These are phyloP conservation scores for Numenius arquata DNA, from an alignment of 2,113 vertebrate genomes.

Conservation along the genomic window DNA sequence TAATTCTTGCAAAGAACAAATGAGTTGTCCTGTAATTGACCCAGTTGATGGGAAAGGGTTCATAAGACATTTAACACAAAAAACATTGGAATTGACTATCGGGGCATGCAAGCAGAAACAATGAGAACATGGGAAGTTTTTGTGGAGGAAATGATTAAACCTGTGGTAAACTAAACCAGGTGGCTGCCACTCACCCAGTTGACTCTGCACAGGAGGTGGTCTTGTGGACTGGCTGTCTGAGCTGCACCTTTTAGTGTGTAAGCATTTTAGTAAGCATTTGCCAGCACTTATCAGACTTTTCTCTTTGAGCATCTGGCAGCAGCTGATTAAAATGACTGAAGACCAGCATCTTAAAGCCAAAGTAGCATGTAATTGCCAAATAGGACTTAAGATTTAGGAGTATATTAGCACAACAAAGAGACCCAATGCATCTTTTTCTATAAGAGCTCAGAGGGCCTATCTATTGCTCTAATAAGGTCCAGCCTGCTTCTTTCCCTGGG, in stretches of 20 bases:
- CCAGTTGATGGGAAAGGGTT: not conserved
- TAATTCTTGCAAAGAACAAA: not conserved
- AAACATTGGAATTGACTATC: not conserved
- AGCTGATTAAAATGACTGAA: conserved; percentile 4
- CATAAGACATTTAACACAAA: not conserved
- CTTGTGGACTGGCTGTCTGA: not conserved
- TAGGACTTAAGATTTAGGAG: not conserved
- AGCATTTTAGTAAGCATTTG: not conserved
- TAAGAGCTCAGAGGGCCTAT: not conserved
- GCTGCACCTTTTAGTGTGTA: not conserved
- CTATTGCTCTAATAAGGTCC: not conserved
- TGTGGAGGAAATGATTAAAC: not conserved
- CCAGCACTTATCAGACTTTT: not conserved
- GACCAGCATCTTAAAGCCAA: conserved; percentile 19
- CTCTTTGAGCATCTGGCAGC: not conserved
- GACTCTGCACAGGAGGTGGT: not conserved
- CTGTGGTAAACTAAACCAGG: not conserved
- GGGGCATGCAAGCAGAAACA: not conserved
- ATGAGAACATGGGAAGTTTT: not conserved
- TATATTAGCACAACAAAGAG: not conserved
- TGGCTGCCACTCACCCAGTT: not conserved
- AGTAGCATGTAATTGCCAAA: conserved; percentile 19
- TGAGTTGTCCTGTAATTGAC: not conserved
- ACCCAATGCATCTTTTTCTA: not conserved
- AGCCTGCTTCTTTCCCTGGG: not conserved